Evolutionary conservation across 2,113 vertebrate species (phyloP).

Genomic region (Gorilla gorilla): DNA sequence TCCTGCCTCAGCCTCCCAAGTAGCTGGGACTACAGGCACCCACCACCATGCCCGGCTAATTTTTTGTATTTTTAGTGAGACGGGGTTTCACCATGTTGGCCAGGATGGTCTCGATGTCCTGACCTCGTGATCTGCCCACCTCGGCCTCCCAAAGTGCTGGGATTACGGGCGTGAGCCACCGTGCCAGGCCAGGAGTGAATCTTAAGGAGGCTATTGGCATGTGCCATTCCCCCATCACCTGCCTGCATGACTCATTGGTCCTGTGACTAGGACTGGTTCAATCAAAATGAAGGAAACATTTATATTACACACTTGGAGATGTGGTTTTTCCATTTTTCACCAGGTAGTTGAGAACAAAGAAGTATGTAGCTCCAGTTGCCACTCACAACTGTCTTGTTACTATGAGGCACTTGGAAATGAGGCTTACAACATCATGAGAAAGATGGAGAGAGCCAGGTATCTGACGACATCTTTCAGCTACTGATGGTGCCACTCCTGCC

Average conservation of each 20-base stretch:
- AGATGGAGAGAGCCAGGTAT: not conserved
- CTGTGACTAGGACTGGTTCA: not conserved
- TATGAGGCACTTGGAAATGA: not conserved
- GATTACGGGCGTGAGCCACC: too few species aligned
- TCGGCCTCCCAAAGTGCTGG: too few species aligned
- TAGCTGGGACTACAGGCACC: too few species aligned
- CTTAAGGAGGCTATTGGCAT: not conserved
- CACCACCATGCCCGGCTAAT: too few species aligned
- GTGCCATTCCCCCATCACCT: not conserved
- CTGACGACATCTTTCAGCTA: not conserved
- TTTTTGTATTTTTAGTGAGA: too few species aligned
- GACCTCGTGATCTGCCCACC: too few species aligned
- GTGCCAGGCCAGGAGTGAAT: too few species aligned
- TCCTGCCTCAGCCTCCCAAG: too few species aligned
- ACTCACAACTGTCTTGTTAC: not conserved
- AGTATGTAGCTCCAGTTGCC: not conserved
- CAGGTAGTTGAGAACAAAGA: not conserved
- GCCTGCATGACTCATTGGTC: not conserved
- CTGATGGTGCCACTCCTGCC: not conserved
- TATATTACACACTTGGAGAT: not conserved
- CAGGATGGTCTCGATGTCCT: too few species aligned
- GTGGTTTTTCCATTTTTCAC: not conserved
- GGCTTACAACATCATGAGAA: not conserved
- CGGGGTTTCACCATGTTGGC: too few species aligned
- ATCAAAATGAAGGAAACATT: not conserved